A percentile compares a stretch with the other conserved stretches of the same genome.
Evolutionary conservation across 2,113 vertebrate genomes (phyloP).

Genomic region (Megaleporinus macrocephalus): DNA sequence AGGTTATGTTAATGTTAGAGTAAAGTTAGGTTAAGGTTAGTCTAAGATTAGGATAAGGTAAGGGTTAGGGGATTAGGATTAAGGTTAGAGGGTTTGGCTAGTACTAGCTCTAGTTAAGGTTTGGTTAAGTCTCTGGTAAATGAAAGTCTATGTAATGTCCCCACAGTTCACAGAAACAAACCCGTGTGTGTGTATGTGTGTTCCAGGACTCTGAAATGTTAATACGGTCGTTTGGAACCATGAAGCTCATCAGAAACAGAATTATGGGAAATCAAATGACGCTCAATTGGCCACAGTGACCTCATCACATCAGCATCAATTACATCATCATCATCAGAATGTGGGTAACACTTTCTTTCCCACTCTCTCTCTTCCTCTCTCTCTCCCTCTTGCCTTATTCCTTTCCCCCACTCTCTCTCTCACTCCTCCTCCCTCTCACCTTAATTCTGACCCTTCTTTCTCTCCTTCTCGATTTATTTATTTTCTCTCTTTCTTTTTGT

Average conservation of each 20-base stretch:
- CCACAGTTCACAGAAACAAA: too few relatives aligned
- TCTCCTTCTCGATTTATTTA: neutral
- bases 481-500: too few relatives aligned
- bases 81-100: too few relatives aligned
- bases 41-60: too few relatives aligned
- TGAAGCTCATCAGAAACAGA: slow-evolving; percentile 8
- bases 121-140: too few relatives aligned
- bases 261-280: slow-evolving; percentile 6
- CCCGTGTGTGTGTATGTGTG: neutral
- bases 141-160: too few relatives aligned
- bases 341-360: slow-evolving; percentile 1
- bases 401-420: slow-evolving; percentile 1
- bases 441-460: neutral
- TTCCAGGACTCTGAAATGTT: slow-evolving; percentile 1
- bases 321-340: slow-evolving; percentile 21
- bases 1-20: too few relatives aligned
- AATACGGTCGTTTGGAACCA: neutral
- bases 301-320: neutral
- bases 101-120: too few relatives aligned
- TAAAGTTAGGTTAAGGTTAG: too few relatives aligned
- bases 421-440: neutral
- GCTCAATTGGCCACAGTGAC: slow-evolving; percentile 5
- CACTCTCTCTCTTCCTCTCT: neutral
- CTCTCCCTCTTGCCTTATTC: neutral
- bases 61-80: too few relatives aligned